Conservation (phyloP, 2,888 invertebrate species). For the Folsomia candida region DNA sequence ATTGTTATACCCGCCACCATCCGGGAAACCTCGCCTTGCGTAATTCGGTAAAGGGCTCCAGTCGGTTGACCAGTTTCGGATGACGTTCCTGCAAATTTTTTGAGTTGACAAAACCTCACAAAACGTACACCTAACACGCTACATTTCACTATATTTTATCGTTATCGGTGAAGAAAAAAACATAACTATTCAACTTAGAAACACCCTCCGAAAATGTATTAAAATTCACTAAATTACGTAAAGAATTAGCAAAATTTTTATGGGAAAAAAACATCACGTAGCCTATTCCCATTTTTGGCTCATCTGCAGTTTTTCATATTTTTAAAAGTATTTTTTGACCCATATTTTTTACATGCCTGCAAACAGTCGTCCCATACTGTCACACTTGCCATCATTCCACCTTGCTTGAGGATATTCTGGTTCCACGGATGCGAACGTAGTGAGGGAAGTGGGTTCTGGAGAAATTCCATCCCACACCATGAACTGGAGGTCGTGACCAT, state of each 20-base stretch:
- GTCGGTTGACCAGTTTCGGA: background rate
- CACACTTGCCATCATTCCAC: conserved; percentile 76
- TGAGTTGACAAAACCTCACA: no score
- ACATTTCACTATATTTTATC: no score
- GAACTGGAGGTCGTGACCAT: conserved; percentile 61
- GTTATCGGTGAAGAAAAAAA: no score
- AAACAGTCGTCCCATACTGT: conserved; percentile 70
- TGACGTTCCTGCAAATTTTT: background rate
- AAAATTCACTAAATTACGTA: no score
- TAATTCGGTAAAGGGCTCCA: conserved; percentile 18
- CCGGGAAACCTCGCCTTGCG: background rate
- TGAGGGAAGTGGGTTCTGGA: conserved; percentile 53
- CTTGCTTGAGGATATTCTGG: conserved; percentile 59
- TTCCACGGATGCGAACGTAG: conserved; percentile 61
- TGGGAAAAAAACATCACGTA: no score
- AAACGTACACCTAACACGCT: no score
- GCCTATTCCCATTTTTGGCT: no score
- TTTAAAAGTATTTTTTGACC: background rate
- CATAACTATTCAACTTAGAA: no score
- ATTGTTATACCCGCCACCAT: conserved; percentile 55
- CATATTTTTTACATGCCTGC: conserved; percentile 60
- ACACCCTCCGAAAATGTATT: no score
- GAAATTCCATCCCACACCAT: conserved; percentile 65
- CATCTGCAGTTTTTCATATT: background rate
- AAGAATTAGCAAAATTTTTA: no score